Evolutionary conservation across 2,113 vertebrate species (phyloP).

Genomic region (Pelusios castaneus): DNA sequence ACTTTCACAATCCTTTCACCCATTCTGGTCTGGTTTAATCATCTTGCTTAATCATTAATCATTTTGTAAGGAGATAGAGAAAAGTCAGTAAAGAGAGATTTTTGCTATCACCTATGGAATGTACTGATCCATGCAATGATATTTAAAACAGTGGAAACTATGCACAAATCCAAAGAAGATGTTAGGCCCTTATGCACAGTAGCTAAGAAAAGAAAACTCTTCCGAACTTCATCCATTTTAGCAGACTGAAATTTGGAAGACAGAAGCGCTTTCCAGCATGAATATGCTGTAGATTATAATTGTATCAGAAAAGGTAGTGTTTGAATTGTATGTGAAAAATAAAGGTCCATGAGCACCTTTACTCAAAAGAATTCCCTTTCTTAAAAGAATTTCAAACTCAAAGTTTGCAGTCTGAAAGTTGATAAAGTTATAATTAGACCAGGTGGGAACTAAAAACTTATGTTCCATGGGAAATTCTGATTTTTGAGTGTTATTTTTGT

Average conservation of each 20-base stretch:
- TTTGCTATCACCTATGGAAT: background rate
- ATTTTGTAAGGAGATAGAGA: background rate
- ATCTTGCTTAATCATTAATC: background rate
- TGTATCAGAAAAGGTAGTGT: background rate
- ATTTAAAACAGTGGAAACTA: background rate
- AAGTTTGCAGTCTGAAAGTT: background rate
- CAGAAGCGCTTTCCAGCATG: background rate
- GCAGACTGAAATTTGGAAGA: background rate
- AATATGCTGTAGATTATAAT: background rate
- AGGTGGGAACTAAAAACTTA: background rate
- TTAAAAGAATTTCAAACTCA: background rate
- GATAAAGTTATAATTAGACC: background rate
- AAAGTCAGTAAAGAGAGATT: background rate
- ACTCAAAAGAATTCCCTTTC: background rate
- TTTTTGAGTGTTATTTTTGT: background rate
- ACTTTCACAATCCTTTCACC: background rate
- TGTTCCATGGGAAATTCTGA: background rate
- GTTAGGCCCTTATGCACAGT: background rate
- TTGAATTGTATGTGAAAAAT: background rate
- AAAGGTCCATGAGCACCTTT: background rate
- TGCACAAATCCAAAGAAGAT: background rate
- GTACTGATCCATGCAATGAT: background rate
- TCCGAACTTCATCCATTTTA: background rate
- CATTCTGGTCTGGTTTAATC: background rate
- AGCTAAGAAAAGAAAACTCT: background rate